Base-by-base conservation (phyloP, 2,888 invertebrate genomes). In the Leptinotarsa rubiginosa region DNA sequence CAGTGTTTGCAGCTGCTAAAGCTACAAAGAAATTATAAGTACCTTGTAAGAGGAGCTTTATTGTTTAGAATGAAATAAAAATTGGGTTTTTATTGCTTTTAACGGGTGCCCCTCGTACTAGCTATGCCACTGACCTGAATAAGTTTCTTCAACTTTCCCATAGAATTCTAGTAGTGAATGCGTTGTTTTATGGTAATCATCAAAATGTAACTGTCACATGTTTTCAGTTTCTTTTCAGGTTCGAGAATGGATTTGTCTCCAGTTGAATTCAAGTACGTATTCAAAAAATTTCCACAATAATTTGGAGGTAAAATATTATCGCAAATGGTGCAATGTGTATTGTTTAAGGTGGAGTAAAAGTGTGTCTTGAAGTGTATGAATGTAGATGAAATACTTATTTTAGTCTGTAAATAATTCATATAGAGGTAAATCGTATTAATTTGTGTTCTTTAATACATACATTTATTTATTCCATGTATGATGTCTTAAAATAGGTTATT, bases 221-320 rank as follows among this genome's bases (percentile, higher is more conserved):
- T 76, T 77, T 74, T 25, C 74, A 76, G 77, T 77, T 78, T 76
- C 20, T 65, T 79, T 76, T 65, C 73, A 78, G 78, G 77, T 79
- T 68, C 65, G 56, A 15, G 52, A 64, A 73, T 62, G 68, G 71
- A 69, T 67, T 20, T 41, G 68, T 50, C 52, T 65, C 50, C 22
- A 52, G 65, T 72, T 22, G 68, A 70, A 79, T 79, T 82, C 85
- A 86, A 83, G 85, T 85, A 85, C 82, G 86, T 86, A 86, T 85
- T 77, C 77, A 82, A 76, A 79, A 71, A 78, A 74, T 75, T 78
- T 73, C 77, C 72, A 78, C 75, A 76, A 75, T 64, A 73, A 66
- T 73, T 79, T 77, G 78, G 79, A 78, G 77, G 86, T 87, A 87
- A 86, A 87, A 85, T 87, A 87, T 87, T 87, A 87, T 86, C 86